Conservation (phyloP, 2,113 vertebrate species). For the Procavia capensis region DNA sequence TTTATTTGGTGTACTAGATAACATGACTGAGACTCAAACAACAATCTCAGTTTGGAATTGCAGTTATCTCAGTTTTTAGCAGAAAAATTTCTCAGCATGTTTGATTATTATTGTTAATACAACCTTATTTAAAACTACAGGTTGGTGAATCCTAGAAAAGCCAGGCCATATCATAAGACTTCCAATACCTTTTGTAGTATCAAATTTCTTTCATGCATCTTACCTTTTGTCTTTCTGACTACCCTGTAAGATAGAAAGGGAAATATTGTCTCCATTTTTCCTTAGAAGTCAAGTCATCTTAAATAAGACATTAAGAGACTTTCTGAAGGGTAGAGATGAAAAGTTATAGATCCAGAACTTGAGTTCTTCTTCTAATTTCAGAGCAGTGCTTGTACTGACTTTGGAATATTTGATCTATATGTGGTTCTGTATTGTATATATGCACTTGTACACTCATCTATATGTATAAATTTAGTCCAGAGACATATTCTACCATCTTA, state of each 20-base stretch:
- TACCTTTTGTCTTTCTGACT: background rate
- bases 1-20: no score
- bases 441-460: background rate
- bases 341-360: conserved; percentile 17
- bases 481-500: background rate
- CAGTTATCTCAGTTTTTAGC: background rate
- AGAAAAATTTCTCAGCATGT: background rate
- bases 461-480: background rate
- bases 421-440: background rate
- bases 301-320: background rate
- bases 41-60: background rate
- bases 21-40: background rate
- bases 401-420: background rate
- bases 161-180: background rate
- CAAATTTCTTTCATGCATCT: background rate
- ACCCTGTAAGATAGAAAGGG: background rate
- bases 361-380: background rate
- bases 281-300: background rate
- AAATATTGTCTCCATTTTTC: conserved; percentile 2
- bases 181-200: background rate
- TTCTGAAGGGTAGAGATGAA: background rate
- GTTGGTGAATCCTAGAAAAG: background rate
- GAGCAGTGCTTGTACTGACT: background rate
- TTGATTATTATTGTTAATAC: background rate
- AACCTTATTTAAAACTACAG: background rate